Conservation (phyloP, 2,888 invertebrate genomes). For the Pristionchus arcanus region DNA sequence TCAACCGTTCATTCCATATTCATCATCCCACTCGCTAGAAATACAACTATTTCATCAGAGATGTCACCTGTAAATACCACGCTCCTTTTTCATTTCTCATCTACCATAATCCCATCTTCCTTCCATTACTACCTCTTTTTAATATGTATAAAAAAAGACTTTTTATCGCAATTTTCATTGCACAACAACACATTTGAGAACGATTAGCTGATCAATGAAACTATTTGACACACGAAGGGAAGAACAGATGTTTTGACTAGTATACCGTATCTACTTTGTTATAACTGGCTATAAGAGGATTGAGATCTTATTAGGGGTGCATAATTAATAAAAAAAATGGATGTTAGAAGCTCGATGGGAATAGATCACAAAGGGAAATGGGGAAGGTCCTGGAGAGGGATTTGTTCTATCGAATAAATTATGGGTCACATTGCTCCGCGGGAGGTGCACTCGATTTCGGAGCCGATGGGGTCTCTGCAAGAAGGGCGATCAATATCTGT, state of each 20-base stretch:
- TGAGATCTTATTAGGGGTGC: slow-evolving; percentile 27
- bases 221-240: not conserved
- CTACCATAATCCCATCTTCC: slow-evolving; percentile 1
- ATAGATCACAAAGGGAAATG: slow-evolving; percentile 1
- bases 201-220: not conserved
- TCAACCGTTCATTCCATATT: not conserved
- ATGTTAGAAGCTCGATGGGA: slow-evolving; percentile 28
- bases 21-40: not conserved
- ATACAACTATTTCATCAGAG: not conserved
- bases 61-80: not conserved
- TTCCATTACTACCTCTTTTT: not conserved
- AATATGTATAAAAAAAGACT: not conserved
- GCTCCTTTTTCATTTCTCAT: not conserved
- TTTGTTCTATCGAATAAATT: not conserved
- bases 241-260: slow-evolving; percentile 22
- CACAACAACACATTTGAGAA: slow-evolving; percentile 16
- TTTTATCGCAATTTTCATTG: slow-evolving; percentile 49
- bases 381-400: slow-evolving; percentile 12
- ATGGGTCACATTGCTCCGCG: not conserved
- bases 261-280: slow-evolving; percentile 42
- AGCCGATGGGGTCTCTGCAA: slow-evolving; percentile 28
- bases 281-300: not conserved
- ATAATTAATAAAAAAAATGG: not conserved
- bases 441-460: slow-evolving; percentile 1
- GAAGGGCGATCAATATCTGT: not conserved